These are phyloP conservation scores for Drosophila mojavensis DNA, from an alignment of 1,140 invertebrate species.

Conservation along the genomic window DNA sequence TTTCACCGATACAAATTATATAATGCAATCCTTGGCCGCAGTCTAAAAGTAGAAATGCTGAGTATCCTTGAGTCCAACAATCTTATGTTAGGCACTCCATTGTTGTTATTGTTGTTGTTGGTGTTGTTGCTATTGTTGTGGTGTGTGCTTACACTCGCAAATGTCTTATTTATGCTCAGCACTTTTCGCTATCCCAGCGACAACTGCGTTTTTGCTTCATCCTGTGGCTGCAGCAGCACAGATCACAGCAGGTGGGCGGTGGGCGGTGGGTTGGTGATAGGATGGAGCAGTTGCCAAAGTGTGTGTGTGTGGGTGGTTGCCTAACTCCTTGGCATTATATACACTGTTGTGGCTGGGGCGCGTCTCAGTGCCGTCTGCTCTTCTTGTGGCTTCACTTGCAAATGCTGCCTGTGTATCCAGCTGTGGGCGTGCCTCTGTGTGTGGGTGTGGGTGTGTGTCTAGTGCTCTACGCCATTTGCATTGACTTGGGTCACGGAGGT, in stretches of 20 bases:
- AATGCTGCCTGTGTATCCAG: constrained; percentile 41
- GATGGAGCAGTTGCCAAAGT: not conserved
- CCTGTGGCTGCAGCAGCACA: constrained; percentile 41
- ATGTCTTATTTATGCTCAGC: constrained; percentile 82
- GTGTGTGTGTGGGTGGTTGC: not conserved
- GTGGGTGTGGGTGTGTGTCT: constrained; percentile 9
- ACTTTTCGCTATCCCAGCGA: constrained; percentile 61
- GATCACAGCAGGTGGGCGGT: constrained; percentile 6
- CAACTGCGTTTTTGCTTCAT: constrained; percentile 67
- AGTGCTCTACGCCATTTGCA: constrained; percentile 18
- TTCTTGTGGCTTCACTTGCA: constrained; percentile 53
- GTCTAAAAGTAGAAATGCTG: too few relatives aligned
- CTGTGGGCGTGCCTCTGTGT: constrained; percentile 13
- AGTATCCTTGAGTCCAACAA: not conserved
- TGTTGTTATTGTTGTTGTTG: constrained; percentile 20
- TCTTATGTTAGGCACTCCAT: not conserved
- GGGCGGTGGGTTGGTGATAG: not conserved
- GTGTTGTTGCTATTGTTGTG: not conserved
- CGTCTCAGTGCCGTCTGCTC: constrained; percentile 44
- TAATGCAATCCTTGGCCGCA: too few relatives aligned
- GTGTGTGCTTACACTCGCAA: constrained; percentile 74
- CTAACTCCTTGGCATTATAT: constrained; percentile 37
- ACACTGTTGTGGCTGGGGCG: constrained; percentile 45
- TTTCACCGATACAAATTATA: too few relatives aligned
- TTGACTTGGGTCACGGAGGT: constrained; percentile 41